Percentiles rank a stretch among this genome's conserved stretches.
Conservation (phyloP, 2,113 vertebrate species). For the Grallaria varia region DNA sequence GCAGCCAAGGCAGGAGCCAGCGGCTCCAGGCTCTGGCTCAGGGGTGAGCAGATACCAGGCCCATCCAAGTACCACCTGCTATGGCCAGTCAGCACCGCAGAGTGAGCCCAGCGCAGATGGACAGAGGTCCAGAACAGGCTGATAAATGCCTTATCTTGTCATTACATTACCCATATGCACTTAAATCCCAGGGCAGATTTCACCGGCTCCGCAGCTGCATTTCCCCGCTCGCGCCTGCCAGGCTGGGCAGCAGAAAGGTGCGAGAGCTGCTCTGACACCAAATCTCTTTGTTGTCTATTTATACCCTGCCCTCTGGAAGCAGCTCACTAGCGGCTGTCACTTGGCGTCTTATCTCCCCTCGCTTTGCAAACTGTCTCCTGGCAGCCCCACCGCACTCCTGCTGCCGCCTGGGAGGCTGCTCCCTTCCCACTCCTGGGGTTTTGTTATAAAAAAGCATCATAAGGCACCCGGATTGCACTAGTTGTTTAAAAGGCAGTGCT, state of each 20-base stretch:
- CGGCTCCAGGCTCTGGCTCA: not conserved
- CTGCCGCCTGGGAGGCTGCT: not conserved
- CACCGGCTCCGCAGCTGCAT: not conserved
- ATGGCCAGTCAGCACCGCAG: not conserved
- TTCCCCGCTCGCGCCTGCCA: not conserved
- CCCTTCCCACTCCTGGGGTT: not conserved
- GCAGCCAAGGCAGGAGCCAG: not conserved
- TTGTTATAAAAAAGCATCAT: no score
- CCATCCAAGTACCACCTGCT: slow-evolving; percentile 27
- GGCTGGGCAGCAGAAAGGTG: slow-evolving; percentile 18
- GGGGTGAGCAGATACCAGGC: not conserved
- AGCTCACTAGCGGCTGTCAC: slow-evolving; percentile 23
- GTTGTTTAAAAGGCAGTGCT: not conserved
- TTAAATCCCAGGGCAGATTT: not conserved
- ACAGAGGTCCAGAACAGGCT: not conserved
- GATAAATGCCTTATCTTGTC: slow-evolving; percentile 12
- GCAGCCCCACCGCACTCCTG: not conserved
- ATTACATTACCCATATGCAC: not conserved
- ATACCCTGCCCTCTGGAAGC: slow-evolving; percentile 45
- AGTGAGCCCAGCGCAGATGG: not conserved
- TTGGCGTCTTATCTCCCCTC: not conserved
- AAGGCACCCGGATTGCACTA: not conserved
- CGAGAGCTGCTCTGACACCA: not conserved
- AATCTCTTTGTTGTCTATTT: slow-evolving; percentile 65
- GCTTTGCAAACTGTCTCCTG: slow-evolving; percentile 19